A percentile compares a stretch with the other conserved stretches of the same genome.
phyloP scores from a whole-genome alignment of 2,888 invertebrate genomes.

The Coremacera marginata region DNA sequence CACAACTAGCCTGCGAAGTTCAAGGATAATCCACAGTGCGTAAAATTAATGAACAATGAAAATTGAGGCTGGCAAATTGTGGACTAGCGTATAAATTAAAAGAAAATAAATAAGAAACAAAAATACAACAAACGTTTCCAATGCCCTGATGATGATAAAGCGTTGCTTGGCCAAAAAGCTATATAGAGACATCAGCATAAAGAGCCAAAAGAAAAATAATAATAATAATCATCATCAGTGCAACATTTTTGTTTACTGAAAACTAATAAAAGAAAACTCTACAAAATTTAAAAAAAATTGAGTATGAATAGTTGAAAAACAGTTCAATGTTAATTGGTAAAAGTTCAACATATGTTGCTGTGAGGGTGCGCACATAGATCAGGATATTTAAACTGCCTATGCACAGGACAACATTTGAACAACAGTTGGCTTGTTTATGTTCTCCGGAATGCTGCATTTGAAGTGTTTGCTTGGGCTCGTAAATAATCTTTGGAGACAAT shows the following conservation, averaged over 20 bases:
- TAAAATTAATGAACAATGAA: constrained; percentile 16
- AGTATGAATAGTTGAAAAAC: neutral
- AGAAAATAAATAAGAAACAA: too few relatives aligned
- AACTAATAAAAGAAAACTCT: neutral
- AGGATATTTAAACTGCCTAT: neutral
- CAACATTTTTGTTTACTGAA: neutral
- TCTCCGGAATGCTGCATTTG: constrained; percentile 3
- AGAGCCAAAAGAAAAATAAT: neutral
- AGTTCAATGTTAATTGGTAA: constrained; percentile 3
- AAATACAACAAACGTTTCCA: neutral
- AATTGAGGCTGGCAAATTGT: neutral
- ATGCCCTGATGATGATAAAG: too few relatives aligned
- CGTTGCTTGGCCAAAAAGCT: neutral
- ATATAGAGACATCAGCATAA: neutral
- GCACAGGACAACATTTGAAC: neutral
- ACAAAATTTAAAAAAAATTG: neutral
- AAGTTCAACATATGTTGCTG: constrained; percentile 19
- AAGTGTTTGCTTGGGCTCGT: neutral
- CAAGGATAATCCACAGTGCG: constrained; percentile 2
- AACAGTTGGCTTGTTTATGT: constrained; percentile 13
- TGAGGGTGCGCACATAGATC: neutral
- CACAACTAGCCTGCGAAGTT: neutral
- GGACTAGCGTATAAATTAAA: neutral
- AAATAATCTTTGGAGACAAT: neutral
- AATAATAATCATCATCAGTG: neutral